Evolutionary conservation across 2,113 vertebrate genomes (phyloP).

Genomic region (Ictidomys tridecemlineatus): DNA sequence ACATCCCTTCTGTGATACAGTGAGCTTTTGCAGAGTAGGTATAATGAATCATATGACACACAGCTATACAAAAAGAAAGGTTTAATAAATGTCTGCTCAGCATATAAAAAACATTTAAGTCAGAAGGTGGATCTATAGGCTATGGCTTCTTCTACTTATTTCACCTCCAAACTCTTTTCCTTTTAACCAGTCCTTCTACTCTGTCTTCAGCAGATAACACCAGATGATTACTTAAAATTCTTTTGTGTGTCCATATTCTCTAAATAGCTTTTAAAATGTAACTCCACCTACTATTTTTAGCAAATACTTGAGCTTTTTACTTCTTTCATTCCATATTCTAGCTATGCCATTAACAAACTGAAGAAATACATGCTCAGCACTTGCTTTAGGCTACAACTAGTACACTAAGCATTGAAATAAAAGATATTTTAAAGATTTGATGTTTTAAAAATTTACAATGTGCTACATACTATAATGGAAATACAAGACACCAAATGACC

Average conservation of each 20-base stretch:
- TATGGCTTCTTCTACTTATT: background rate
- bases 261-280: background rate
- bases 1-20: background rate
- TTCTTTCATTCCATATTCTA: background rate
- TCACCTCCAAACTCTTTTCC: background rate
- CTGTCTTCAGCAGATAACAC: conserved; percentile 28
- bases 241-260: background rate
- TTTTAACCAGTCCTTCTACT: background rate
- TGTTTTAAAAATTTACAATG: background rate
- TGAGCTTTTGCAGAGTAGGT: background rate
- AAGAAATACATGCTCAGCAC: background rate
- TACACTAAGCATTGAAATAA: background rate
- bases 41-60: background rate
- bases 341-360: background rate
- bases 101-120: conserved; percentile 3
- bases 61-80: background rate
- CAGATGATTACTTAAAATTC: background rate
- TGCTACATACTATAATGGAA: background rate
- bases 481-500: background rate
- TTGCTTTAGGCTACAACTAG: background rate
- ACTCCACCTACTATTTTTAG: background rate
- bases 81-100: background rate
- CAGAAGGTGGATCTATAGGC: background rate
- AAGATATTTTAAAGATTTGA: background rate
- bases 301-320: background rate